Evolutionary conservation across 2,797 vertebrate species (phyloP).

Genomic region (Protonibea diacanthus): DNA sequence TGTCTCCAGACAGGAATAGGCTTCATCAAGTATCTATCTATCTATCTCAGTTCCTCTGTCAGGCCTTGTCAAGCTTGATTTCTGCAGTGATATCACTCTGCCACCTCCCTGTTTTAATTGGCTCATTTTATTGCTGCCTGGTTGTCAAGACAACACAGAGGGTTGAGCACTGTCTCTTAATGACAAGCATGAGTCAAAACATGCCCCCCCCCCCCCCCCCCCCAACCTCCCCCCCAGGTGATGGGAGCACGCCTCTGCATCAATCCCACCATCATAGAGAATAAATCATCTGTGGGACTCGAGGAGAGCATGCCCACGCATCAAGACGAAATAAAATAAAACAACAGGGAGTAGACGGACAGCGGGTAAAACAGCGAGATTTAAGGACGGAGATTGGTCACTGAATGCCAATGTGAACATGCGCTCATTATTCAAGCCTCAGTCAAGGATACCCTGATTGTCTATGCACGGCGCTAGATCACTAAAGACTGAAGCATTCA

Average conservation of each 20-base stretch:
- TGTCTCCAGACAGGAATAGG: slow-evolving; percentile 60
- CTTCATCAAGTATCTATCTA: slow-evolving; percentile 44
- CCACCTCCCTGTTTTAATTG: slow-evolving; percentile 70
- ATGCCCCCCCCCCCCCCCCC: slow-evolving; percentile 44
- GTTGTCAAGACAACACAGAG: slow-evolving; percentile 78
- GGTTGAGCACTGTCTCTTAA: slow-evolving; percentile 64
- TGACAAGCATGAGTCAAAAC: slow-evolving; percentile 73
- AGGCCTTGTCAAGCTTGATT: slow-evolving; percentile 55
- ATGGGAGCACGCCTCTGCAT: slow-evolving; percentile 65
- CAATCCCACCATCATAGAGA: slow-evolving; percentile 63
- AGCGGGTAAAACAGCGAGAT: slow-evolving; percentile 2
- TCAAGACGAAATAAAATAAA: slow-evolving; percentile 34
- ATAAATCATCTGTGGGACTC: slow-evolving; percentile 65
- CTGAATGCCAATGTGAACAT: slow-evolving; percentile 31
- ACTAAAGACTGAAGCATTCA: slow-evolving; percentile 49
- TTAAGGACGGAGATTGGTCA: slow-evolving; percentile 13
- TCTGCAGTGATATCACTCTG: slow-evolving; percentile 51
- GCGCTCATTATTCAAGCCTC: slow-evolving; percentile 28
- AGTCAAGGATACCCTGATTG: slow-evolving; percentile 39
- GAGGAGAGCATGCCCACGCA: slow-evolving; percentile 52
- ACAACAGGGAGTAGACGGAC: slow-evolving; percentile 44
- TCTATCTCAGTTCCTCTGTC: slow-evolving; percentile 49
- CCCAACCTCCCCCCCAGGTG: slow-evolving; percentile 64
- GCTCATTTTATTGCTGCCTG: slow-evolving; percentile 52
- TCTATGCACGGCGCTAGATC: slow-evolving; percentile 24